These are phyloP conservation scores for Ophiodon elongatus DNA, from an alignment of 2,113 vertebrate genomes.

Conservation along the genomic window DNA sequence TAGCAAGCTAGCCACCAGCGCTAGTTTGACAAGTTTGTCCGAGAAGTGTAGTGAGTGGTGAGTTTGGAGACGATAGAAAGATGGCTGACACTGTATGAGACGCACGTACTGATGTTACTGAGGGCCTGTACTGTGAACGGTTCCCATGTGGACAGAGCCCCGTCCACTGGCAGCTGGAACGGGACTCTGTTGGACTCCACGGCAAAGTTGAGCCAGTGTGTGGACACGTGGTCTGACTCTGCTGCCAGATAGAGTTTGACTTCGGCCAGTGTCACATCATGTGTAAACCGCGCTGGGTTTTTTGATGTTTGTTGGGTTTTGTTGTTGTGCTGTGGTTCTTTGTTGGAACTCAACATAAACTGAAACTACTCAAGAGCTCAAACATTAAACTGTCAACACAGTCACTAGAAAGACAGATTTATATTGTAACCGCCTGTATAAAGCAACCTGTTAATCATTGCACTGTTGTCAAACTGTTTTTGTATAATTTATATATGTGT, in stretches of 20 bases:
- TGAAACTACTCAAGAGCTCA: neutral
- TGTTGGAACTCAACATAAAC: neutral
- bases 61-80: neutral
- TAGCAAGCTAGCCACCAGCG: constrained; percentile 29
- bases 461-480: neutral
- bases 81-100: constrained; percentile 35
- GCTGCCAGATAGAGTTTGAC: neutral
- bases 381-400: neutral
- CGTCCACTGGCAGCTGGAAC: neutral
- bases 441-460: too few species aligned
- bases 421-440: too few species aligned
- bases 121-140: neutral
- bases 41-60: rapidly evolving
- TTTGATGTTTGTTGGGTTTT: neutral
- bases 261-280: too few species aligned
- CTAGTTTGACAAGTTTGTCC: constrained; percentile 31
- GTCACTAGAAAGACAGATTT: too few species aligned
- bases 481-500: too few species aligned
- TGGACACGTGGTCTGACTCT: constrained; percentile 10
- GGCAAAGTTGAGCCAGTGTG: neutral
- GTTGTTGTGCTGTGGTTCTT: neutral
- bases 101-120: neutral
- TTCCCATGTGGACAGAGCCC: neutral
- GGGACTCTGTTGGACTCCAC: too few species aligned
- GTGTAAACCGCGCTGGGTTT: neutral